Base-by-base conservation (phyloP, 2,888 invertebrate species). In the Drosophila emarginata region DNA sequence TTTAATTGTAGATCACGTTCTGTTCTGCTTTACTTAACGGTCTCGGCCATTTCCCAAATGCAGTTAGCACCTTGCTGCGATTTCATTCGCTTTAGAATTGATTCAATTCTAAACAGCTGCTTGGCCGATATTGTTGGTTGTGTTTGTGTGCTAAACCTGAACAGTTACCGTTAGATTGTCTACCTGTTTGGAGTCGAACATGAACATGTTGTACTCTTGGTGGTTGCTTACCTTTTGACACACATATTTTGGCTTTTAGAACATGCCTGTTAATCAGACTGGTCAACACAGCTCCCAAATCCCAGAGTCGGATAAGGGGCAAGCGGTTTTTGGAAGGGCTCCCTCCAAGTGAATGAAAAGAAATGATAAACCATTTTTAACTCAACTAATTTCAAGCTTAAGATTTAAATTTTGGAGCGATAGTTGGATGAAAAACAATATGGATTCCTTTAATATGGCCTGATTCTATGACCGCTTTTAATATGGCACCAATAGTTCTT, bases 111-210 rank as follows among this genome's bases (percentile, higher is more conserved):
- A 1, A 72, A 67, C 72, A 80, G 66, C 76, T 72, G 72, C 67
- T 63, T 63, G 61, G 23, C 18, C 45, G 45, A 45, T 45, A 45
- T 21, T 45, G 45, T 45, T 57, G 57, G 45, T 3, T 59, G 50
- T 61, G 18, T 21, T 45, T 18, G 45, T 67, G 57, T 61, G 45
- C 37, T 50, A 64, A 26, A 63, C 50, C 57, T 74, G 67, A 66
- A 40, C 67, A 77, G 54, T 87, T 84, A 72, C 82, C 82, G 82
- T 82, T 82, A 82, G 56, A 69, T 23, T 73, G 45, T 45, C 72
- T 75, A 83, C 87, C 87, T 74, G 82, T 83, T 83, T 87, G 70
- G 64, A 65, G 59, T 84, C 84, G 76, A 86, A 73, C 86, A 82
- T 85, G 81, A 57, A 39, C 37, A 39, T 37, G 36, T 57, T 57